Percentiles rank a stretch among this genome's conserved stretches.
Evolutionary conservation across 2,797 vertebrate genomes (phyloP).

Genomic region (Myoxocephalus aenaeus): DNA sequence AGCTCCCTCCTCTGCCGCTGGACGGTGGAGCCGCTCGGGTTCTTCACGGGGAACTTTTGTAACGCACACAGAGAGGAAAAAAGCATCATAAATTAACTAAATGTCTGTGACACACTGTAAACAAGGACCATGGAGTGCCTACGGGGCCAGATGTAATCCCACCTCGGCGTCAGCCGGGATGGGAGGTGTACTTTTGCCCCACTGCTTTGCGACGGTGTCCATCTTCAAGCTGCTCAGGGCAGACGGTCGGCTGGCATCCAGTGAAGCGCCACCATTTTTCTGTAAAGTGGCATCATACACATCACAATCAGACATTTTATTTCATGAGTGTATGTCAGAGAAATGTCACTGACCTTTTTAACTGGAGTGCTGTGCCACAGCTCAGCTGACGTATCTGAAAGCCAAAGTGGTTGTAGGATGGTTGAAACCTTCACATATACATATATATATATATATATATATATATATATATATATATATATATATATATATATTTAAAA

Average conservation of each 20-base stretch:
- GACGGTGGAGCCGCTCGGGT: constrained; percentile 78
- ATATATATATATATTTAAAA: neutral
- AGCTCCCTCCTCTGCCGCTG: constrained; percentile 89
- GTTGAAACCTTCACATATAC: neutral
- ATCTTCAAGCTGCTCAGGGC: constrained; percentile 19
- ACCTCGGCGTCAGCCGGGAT: constrained; percentile 46
- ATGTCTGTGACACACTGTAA: no score
- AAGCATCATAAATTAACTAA: no score
- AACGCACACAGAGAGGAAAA: neutral
- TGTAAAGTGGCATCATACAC: constrained; percentile 2
- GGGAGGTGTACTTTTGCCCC: neutral
- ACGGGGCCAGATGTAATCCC: neutral
- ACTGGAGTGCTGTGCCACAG: constrained; percentile 66
- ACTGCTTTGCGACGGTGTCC: constrained; percentile 21
- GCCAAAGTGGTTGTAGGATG: neutral
- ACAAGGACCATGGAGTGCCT: neutral
- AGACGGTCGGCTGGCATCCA: neutral
- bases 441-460: no score
- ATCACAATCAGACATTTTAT: neutral
- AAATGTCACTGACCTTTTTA: constrained; percentile 43
- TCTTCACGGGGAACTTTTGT: constrained; percentile 42
- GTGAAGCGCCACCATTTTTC: constrained; percentile 21
- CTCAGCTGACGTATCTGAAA: constrained; percentile 45
- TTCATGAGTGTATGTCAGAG: fast-evolving
- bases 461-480: no score